A percentile compares a stretch with the other conserved stretches of the same genome.
phyloP scores from a whole-genome alignment of 2,797 vertebrate species.

The Ctenosaura bakeri region DNA sequence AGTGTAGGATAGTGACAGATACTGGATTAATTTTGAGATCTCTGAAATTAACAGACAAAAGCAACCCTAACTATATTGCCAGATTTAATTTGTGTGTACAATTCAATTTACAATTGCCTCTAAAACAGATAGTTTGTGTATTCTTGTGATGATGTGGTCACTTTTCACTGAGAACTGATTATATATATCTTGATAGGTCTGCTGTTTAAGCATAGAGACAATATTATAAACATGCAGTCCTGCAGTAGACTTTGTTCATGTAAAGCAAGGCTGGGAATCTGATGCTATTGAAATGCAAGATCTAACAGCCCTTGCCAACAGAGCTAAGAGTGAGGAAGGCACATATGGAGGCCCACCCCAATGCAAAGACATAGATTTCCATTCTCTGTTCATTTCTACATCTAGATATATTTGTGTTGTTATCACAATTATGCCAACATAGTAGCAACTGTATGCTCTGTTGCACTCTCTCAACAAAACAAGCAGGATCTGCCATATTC shows the following conservation, averaged over 20 bases:
- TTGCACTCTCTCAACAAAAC: fast-evolving
- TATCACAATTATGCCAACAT: background rate
- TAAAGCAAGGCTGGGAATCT: too few relatives aligned
- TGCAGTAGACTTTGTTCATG: background rate
- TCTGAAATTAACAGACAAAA: background rate
- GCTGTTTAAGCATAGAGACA: background rate
- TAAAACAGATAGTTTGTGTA: background rate
- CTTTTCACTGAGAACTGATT: background rate
- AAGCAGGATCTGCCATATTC: conserved; percentile 14
- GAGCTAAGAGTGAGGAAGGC: too few relatives aligned
- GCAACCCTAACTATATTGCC: background rate
- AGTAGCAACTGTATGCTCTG: background rate
- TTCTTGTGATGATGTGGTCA: background rate
- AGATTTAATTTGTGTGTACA: background rate
- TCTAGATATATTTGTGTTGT: background rate
- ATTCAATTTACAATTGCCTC: conserved; percentile 34
- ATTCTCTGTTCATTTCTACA: background rate
- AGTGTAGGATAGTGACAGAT: background rate
- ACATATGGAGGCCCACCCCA: too few relatives aligned
- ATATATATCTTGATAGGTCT: background rate
- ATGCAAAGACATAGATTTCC: background rate
- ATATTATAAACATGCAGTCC: background rate
- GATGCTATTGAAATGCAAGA: too few relatives aligned
- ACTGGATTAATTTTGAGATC: background rate
- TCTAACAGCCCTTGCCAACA: too few relatives aligned